A percentile compares a stretch with the other conserved stretches of the same genome.
These are phyloP conservation scores for Cryptocheilus praepositus DNA, from an alignment of 2,888 invertebrate genomes.

Conservation along the genomic window DNA sequence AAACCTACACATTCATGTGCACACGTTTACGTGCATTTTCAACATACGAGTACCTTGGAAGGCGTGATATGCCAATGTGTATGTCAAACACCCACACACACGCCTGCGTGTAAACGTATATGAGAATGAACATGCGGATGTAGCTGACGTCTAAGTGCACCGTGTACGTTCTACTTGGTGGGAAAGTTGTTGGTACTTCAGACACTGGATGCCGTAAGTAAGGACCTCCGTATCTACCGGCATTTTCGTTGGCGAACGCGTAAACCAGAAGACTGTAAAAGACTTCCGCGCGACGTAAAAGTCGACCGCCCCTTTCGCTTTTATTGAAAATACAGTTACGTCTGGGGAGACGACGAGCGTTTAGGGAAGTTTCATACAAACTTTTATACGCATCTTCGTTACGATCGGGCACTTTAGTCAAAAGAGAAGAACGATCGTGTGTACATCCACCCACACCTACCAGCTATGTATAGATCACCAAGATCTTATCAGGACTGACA, in stretches of 20 bases:
- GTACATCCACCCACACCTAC: too few relatives aligned
- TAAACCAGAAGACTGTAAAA: constrained; percentile 52
- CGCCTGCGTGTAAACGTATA: too few relatives aligned
- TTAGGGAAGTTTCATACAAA: too few relatives aligned
- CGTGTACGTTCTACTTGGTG: constrained; percentile 47
- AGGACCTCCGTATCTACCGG: constrained; percentile 45
- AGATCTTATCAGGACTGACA: too few relatives aligned
- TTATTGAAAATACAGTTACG: constrained; percentile 12
- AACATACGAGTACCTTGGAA: too few relatives aligned
- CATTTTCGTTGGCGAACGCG: constrained; percentile 50
- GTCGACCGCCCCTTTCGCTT: background rate
- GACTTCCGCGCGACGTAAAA: constrained; percentile 43
- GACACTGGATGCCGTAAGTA: constrained; percentile 52
- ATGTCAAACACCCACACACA: too few relatives aligned
- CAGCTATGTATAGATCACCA: too few relatives aligned
- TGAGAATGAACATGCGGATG: background rate
- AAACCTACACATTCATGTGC: constrained; percentile 13
- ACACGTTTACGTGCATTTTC: constrained; percentile 14
- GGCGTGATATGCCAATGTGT: too few relatives aligned
- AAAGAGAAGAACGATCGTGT: too few relatives aligned
- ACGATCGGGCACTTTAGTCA: too few relatives aligned
- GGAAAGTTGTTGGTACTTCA: constrained; percentile 58
- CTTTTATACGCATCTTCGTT: too few relatives aligned
- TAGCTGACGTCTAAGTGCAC: constrained; percentile 45
- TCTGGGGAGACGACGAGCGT: background rate